Evolutionary conservation across 2,113 vertebrate genomes (phyloP).

Genomic region (Sarotherodon lohbergeri): DNA sequence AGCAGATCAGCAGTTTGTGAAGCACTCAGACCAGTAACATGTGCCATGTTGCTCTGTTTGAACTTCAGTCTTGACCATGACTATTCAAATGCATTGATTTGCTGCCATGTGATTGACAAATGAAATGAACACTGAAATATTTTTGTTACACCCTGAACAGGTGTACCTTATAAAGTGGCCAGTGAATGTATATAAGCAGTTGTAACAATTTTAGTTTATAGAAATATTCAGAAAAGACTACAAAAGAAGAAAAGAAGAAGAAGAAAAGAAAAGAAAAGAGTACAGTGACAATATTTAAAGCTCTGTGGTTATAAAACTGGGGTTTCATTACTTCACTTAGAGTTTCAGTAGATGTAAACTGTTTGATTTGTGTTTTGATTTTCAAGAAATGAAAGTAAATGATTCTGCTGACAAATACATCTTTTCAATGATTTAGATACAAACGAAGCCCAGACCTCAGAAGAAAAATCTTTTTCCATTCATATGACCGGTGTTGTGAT

Average conservation of each 20-base stretch:
- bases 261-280: not conserved
- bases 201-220: accelerated
- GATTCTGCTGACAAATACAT: accelerated
- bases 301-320: not conserved
- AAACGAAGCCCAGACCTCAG: not conserved
- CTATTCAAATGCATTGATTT: accelerated
- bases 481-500: not conserved
- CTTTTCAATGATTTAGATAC: not conserved
- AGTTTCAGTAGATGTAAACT: not conserved
- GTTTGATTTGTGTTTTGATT: not conserved
- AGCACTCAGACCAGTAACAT: not conserved
- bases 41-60: not conserved
- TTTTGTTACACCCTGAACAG: not conserved
- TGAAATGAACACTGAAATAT: not conserved
- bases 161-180: not conserved
- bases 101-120: not conserved
- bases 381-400: not conserved
- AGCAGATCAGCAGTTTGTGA: not conserved
- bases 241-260: not conserved
- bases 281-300: not conserved
- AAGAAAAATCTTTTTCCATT: accelerated
- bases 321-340: not conserved
- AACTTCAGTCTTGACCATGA: not conserved
- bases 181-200: accelerated
- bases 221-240: not conserved